phyloP scores from a whole-genome alignment of 1,140 invertebrate species.

The Cylas formicarius region DNA sequence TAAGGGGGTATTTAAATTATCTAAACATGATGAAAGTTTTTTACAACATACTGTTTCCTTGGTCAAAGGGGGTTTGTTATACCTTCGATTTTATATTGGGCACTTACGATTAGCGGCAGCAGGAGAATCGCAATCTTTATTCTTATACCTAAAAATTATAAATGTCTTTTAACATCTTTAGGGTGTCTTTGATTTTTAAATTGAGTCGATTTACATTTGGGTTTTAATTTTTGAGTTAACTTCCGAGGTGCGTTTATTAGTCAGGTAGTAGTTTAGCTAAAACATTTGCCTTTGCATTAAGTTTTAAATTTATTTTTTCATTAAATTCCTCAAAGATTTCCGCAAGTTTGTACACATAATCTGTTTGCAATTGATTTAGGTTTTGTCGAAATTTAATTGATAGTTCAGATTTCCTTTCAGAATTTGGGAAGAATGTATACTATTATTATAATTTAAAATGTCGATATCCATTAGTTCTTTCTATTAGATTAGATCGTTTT shows the following conservation, averaged over 20 bases:
- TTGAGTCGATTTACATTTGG: not conserved
- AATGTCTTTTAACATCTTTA: conserved; percentile 3
- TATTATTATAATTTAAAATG: too few relatives aligned
- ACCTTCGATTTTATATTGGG: conserved; percentile 5
- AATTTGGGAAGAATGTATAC: too few relatives aligned
- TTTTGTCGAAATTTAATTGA: too few relatives aligned
- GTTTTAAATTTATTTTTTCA: conserved; percentile 1
- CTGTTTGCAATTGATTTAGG: too few relatives aligned
- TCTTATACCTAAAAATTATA: conserved; percentile 2
- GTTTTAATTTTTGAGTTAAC: not conserved
- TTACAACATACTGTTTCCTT: conserved; percentile 6
- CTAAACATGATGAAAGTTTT: conserved; percentile 2
- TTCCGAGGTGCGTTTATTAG: not conserved
- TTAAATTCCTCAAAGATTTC: conserved; percentile 2
- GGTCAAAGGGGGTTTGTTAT: conserved; percentile 1
- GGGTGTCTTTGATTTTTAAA: conserved; percentile 7
- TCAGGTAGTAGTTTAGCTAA: not conserved
- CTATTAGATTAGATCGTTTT: too few relatives aligned
- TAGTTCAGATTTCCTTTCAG: too few relatives aligned
- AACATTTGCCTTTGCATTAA: conserved; percentile 2
- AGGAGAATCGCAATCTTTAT: not conserved
- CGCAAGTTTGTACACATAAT: too few relatives aligned
- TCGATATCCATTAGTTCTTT: too few relatives aligned
- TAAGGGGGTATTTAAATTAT: not conserved
- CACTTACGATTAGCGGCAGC: not conserved